Evolutionary conservation across 2,797 vertebrate species (phyloP).

Genomic region (Alca torda): DNA sequence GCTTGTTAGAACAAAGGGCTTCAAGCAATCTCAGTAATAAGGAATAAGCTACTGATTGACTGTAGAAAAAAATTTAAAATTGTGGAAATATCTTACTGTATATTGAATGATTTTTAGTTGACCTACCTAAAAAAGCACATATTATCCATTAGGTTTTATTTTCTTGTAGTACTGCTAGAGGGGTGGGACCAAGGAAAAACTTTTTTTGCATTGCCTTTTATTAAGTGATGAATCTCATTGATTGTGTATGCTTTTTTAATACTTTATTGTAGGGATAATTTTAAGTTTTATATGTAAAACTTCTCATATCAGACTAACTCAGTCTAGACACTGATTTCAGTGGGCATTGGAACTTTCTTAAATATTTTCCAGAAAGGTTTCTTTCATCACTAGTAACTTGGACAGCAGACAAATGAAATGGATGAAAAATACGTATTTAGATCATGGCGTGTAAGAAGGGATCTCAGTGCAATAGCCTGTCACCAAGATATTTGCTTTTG

Average conservation of each 20-base stretch:
- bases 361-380: constrained; percentile 13
- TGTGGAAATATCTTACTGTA: not conserved
- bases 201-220: not conserved
- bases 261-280: not conserved
- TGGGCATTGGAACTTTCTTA: not conserved
- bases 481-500: constrained; percentile 38
- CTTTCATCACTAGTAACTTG: constrained; percentile 47
- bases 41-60: not conserved
- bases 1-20: not conserved
- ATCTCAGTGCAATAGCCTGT: constrained; percentile 38
- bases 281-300: not conserved
- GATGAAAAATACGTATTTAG: constrained; percentile 49
- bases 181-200: not conserved
- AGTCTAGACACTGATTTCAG: constrained; percentile 6
- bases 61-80: not conserved
- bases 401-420: constrained; percentile 48
- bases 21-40: not conserved
- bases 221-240: not conserved
- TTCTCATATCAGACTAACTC: not conserved
- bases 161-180: not conserved
- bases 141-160: not conserved
- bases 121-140: not conserved
- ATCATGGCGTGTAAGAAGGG: constrained; percentile 28
- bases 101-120: not conserved
- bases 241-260: not conserved